These are phyloP conservation scores for Agrotis clavis DNA, from an alignment of 2,888 invertebrate genomes.

Conservation along the genomic window DNA sequence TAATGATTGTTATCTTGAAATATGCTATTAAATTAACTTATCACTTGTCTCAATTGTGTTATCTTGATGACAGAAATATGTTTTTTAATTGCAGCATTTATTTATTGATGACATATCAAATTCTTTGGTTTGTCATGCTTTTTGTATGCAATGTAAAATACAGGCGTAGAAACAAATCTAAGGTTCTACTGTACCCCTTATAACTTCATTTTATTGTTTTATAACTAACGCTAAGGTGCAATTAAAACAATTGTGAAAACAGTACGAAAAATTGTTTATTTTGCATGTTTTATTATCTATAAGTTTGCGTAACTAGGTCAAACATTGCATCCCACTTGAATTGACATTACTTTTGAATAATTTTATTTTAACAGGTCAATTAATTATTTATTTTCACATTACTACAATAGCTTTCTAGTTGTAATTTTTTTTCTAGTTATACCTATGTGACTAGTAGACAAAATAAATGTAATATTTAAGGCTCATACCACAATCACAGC, in stretches of 20 bases:
- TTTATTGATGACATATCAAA: slow-evolving; percentile 20
- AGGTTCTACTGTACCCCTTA: too few relatives aligned
- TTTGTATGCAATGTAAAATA: background rate
- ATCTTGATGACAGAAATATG: slow-evolving; percentile 49
- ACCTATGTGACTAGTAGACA: too few relatives aligned
- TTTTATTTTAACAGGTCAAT: background rate
- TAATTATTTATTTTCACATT: background rate
- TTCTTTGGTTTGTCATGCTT: background rate
- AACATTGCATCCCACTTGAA: background rate
- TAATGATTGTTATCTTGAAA: slow-evolving; percentile 42
- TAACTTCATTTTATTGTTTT: too few relatives aligned
- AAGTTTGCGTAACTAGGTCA: background rate
- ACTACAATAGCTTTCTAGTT: background rate
- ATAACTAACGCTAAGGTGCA: too few relatives aligned
- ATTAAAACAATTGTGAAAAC: too few relatives aligned
- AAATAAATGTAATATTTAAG: too few relatives aligned
- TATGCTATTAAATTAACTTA: slow-evolving; percentile 58
- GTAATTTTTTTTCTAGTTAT: too few relatives aligned
- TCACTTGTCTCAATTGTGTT: slow-evolving; percentile 35
- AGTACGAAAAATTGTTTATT: background rate
- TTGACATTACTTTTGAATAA: background rate
- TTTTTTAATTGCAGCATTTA: slow-evolving; percentile 32
- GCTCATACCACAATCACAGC: too few relatives aligned
- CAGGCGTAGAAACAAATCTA: too few relatives aligned
- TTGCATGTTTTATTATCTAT: background rate